Percentiles rank a stretch among this genome's conserved stretches.
phyloP scores from a whole-genome alignment of 2,888 invertebrate genomes.

The Rhagonycha lutea region DNA sequence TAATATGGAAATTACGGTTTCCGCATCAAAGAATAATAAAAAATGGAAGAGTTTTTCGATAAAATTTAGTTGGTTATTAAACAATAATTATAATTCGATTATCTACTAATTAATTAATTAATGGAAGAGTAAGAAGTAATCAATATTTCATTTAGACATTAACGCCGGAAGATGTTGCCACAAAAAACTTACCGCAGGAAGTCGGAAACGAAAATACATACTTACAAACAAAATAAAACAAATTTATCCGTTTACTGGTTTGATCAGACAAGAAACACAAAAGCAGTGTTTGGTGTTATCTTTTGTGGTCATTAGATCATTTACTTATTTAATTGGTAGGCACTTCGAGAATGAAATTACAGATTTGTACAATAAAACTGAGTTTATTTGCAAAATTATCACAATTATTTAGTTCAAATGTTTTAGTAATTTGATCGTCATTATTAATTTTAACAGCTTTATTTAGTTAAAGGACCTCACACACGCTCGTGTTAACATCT shows the following conservation, averaged over 20 bases:
- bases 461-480: background rate
- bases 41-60: background rate
- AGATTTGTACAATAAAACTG: conserved; percentile 21
- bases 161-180: conserved; percentile 22
- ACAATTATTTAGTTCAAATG: conserved; percentile 16
- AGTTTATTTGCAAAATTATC: conserved; percentile 15
- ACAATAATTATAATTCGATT: background rate
- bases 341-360: conserved; percentile 12
- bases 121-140: background rate
- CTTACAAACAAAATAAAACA: conserved; percentile 20
- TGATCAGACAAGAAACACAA: conserved; percentile 23
- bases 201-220: conserved; percentile 23
- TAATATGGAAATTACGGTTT: background rate
- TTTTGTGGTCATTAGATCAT: conserved; percentile 21
- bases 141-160: background rate
- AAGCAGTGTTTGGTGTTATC: conserved; percentile 20
- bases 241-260: conserved; percentile 26
- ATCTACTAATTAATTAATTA: background rate
- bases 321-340: conserved; percentile 22
- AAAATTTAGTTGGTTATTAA: background rate
- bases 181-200: conserved; percentile 23
- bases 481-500: background rate
- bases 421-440: background rate
- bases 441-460: background rate
- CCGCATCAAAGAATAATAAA: background rate